phyloP scores from a whole-genome alignment of 2,797 vertebrate genomes.

The Myotis daubentonii region DNA sequence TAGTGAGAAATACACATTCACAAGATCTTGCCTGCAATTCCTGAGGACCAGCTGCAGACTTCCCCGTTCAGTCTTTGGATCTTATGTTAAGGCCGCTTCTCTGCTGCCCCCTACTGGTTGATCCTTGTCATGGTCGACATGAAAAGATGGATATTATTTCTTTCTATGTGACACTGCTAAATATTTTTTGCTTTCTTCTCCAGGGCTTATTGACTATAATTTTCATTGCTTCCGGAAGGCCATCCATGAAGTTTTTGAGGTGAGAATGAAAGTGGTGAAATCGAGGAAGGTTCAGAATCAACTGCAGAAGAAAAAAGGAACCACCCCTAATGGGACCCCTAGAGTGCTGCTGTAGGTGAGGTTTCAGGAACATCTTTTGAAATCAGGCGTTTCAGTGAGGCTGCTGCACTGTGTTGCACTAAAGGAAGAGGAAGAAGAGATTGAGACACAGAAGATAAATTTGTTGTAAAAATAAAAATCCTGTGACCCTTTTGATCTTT shows the following conservation, averaged over 20 bases:
- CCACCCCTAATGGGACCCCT: constrained; percentile 88
- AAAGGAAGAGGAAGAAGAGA: constrained; percentile 70
- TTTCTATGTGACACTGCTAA: neutral
- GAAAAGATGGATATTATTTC: neutral
- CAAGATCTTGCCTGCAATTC: neutral
- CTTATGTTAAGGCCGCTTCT: neutral
- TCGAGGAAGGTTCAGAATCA: constrained; percentile 92
- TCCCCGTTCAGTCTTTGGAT: neutral
- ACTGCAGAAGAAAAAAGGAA: constrained; percentile 90
- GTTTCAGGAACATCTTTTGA: constrained; percentile 54
- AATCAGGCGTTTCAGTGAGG: constrained; percentile 58
- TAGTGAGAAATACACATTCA: neutral
- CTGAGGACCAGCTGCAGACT: neutral
- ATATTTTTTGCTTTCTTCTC: constrained; percentile 60
- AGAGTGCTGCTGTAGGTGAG: constrained; percentile 83
- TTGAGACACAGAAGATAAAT: constrained; percentile 65
- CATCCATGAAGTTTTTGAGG: constrained; percentile 97
- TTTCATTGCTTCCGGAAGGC: constrained; percentile 98
- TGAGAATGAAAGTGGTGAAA: constrained; percentile 92
- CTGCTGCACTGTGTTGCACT: constrained; percentile 77
- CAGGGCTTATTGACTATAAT: constrained; percentile 98
- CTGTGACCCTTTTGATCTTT: constrained; percentile 78
- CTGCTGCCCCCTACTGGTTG: constrained; percentile 22
- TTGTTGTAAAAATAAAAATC: constrained; percentile 58
- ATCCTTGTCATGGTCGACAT: neutral